Evolutionary conservation across 2,113 vertebrate species (phyloP).

Genomic region (Coreoperca whiteheadi): DNA sequence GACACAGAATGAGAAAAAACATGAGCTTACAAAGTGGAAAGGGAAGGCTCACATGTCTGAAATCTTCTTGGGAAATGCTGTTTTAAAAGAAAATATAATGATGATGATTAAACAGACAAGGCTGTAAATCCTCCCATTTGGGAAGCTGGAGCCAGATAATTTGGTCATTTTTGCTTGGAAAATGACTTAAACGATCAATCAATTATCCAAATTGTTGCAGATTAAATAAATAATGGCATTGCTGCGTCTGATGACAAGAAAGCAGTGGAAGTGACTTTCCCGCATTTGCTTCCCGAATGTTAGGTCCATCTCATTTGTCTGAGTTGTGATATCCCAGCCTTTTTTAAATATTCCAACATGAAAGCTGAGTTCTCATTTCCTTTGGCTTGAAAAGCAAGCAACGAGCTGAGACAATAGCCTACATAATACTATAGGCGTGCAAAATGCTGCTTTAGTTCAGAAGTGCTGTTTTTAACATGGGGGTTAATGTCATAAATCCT

Average conservation of each 20-base stretch:
- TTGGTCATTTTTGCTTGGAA: too few species aligned
- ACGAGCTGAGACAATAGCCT: too few species aligned
- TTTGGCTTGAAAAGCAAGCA: background rate
- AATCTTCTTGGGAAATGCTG: background rate
- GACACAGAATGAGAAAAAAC: background rate
- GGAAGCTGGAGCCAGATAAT: background rate
- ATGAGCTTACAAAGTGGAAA: background rate
- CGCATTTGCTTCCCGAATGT: background rate
- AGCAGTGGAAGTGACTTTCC: background rate
- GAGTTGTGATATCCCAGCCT: background rate
- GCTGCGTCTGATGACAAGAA: too few species aligned
- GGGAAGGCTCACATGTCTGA: background rate
- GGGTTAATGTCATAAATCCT: too few species aligned
- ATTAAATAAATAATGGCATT: too few species aligned
- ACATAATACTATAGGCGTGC: too few species aligned
- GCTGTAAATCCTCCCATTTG: too few species aligned
- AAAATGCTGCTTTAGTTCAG: too few species aligned
- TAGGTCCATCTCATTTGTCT: background rate
- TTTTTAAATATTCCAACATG: background rate
- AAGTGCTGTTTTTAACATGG: too few species aligned
- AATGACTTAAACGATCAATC: background rate
- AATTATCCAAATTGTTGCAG: too few species aligned
- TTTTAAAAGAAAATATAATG: background rate
- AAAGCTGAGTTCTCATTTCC: background rate
- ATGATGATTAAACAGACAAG: background rate